These are phyloP conservation scores for Ctena decussata DNA, from an alignment of 2,888 invertebrate species.

Conservation along the genomic window DNA sequence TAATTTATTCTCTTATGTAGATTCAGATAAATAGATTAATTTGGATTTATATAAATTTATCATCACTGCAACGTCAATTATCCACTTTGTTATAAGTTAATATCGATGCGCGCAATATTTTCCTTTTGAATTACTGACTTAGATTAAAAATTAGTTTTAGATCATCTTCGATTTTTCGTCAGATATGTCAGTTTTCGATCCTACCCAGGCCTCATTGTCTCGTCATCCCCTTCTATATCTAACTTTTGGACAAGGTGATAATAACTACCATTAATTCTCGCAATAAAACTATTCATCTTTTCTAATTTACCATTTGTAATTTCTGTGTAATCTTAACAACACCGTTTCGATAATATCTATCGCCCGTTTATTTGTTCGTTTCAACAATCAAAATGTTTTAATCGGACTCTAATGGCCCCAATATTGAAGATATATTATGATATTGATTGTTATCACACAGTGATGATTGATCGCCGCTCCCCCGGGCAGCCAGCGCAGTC, in stretches of 20 bases:
- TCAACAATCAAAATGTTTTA: slow-evolving; percentile 50
- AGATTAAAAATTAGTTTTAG: not conserved
- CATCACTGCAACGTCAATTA: not conserved
- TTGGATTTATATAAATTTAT: no score
- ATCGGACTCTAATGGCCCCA: slow-evolving; percentile 62
- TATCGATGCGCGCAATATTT: not conserved
- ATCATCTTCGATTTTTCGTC: not conserved
- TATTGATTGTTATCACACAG: slow-evolving; percentile 28
- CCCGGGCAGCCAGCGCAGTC: not conserved
- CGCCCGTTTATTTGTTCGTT: not conserved
- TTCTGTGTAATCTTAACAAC: slow-evolving; percentile 33
- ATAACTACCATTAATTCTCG: slow-evolving; percentile 10
- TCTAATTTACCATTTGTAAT: slow-evolving; percentile 69
- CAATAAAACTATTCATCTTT: slow-evolving; percentile 57
- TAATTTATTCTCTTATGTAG: no score
- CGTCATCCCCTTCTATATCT: not conserved
- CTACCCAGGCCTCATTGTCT: slow-evolving; percentile 4
- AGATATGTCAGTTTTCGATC: slow-evolving; percentile 4
- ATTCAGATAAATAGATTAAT: no score
- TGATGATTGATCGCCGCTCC: slow-evolving; percentile 11
- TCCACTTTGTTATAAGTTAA: not conserved
- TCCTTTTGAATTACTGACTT: not conserved
- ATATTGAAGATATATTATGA: slow-evolving; percentile 62
- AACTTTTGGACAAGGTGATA: slow-evolving; percentile 12
- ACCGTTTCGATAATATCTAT: slow-evolving; percentile 1